Evolutionary conservation across 1,140 invertebrate species (phyloP).

Genomic region (Oreohelix idahoensis): DNA sequence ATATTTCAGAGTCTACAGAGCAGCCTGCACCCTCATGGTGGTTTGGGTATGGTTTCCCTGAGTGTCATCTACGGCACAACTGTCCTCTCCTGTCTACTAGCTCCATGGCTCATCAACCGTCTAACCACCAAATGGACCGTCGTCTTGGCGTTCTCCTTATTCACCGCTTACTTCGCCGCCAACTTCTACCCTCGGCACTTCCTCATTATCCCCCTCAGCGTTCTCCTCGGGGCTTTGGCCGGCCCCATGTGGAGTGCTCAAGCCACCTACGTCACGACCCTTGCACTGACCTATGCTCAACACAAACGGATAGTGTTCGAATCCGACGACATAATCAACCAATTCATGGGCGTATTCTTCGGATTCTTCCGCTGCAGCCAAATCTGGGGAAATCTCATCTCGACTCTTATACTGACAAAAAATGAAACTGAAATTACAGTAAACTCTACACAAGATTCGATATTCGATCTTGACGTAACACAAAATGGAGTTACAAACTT

Average conservation of each 20-base stretch:
- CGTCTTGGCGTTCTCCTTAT: conserved; percentile 62
- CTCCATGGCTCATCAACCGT: conserved; percentile 67
- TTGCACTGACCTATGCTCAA: conserved; percentile 65
- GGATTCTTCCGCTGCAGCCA: conserved; percentile 66
- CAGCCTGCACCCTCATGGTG: conserved; percentile 64
- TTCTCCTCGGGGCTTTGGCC: conserved; percentile 61
- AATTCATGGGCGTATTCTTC: conserved; percentile 70
- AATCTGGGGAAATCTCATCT: conserved; percentile 71
- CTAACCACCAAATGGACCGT: conserved; percentile 70
- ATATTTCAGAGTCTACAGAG: conserved; percentile 63
- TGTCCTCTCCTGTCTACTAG: conserved; percentile 68
- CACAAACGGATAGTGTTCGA: conserved; percentile 56
- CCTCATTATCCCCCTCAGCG: conserved; percentile 62
- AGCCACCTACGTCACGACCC: conserved; percentile 67
- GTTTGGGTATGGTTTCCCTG: conserved; percentile 67
- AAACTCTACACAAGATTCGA: neutral
- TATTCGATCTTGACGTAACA: neutral
- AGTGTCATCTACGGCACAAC: conserved; percentile 68
- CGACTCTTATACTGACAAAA: conserved; percentile 60
- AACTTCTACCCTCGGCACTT: conserved; percentile 67
- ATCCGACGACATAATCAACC: conserved; percentile 61
- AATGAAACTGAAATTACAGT: conserved; percentile 49
- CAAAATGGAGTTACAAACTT: neutral
- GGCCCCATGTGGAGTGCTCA: conserved; percentile 71
- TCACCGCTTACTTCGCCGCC: conserved; percentile 67